These are phyloP conservation scores for Staurois parvus DNA, from an alignment of 2,797 vertebrate species.

Conservation along the genomic window DNA sequence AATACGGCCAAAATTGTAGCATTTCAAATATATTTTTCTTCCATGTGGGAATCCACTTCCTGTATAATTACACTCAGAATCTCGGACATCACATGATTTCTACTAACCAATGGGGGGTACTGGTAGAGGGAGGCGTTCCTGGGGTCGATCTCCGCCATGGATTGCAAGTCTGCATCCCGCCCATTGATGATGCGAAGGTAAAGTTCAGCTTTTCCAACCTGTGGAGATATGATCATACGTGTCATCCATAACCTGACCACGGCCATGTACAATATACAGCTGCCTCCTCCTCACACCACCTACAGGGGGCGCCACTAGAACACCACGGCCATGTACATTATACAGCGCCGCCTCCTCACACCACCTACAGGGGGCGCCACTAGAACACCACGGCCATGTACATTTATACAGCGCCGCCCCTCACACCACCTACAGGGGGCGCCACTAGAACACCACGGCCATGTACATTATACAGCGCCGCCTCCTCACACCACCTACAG, in stretches of 20 bases:
- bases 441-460: background rate
- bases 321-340: background rate
- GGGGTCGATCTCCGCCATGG: constrained; percentile 69
- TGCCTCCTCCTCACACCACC: no score
- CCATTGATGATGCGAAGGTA: constrained; percentile 78
- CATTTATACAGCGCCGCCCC: no score
- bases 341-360: no score
- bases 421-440: no score
- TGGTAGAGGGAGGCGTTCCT: constrained; percentile 71
- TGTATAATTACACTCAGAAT: no score
- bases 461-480: background rate
- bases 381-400: no score
- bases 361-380: no score
- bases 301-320: no score
- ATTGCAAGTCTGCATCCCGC: constrained; percentile 75
- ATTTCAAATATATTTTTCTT: no score
- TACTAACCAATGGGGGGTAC: constrained; percentile 72
- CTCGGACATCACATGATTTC: background rate
- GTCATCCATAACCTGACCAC: background rate
- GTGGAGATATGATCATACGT: background rate
- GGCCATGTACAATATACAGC: background rate
- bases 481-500: no score
- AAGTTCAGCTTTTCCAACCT: constrained; percentile 79
- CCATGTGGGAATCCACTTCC: no score
- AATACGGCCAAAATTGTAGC: no score